Evolutionary conservation across 2,888 invertebrate genomes (phyloP).

Genomic region (Drosophila phalerata): DNA sequence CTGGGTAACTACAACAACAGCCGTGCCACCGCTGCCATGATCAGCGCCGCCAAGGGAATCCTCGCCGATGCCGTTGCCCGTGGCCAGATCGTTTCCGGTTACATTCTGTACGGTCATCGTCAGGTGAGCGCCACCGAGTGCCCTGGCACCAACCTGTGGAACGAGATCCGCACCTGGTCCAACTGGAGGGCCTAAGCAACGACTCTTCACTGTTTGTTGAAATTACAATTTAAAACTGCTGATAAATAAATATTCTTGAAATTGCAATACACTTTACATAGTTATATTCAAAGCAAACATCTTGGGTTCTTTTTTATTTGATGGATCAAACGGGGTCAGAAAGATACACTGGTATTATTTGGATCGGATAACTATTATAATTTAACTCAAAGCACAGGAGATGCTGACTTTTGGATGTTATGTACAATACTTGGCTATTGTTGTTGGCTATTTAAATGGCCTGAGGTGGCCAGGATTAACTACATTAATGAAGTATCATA

Average conservation of each 20-base stretch:
- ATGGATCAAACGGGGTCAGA: too few relatives aligned
- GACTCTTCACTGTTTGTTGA: background rate
- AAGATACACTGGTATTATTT: background rate
- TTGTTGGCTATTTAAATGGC: conserved; percentile 6
- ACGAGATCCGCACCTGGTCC: conserved; percentile 79
- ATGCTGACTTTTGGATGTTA: too few relatives aligned
- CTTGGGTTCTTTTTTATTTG: background rate
- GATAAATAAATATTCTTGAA: conserved; percentile 10
- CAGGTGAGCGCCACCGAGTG: conserved; percentile 80
- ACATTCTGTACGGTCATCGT: conserved; percentile 74
- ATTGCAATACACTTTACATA: conserved; percentile 20
- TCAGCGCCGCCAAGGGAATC: conserved; percentile 67
- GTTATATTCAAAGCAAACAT: conserved; percentile 9
- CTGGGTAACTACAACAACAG: conserved; percentile 72
- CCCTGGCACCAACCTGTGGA: conserved; percentile 78
- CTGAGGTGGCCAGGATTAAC: conserved; percentile 43
- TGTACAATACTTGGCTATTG: too few relatives aligned
- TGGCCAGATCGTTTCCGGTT: conserved; percentile 58
- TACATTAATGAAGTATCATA: conserved; percentile 65
- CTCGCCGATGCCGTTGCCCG: conserved; percentile 67
- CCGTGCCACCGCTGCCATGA: conserved; percentile 59
- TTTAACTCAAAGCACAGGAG: too few relatives aligned
- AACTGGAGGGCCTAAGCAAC: conserved; percentile 66
- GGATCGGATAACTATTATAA: too few relatives aligned
- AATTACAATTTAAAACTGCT: conserved; percentile 3